Evolutionary conservation across 2,888 invertebrate species (phyloP).

Genomic region (Balanococcus diminutus): DNA sequence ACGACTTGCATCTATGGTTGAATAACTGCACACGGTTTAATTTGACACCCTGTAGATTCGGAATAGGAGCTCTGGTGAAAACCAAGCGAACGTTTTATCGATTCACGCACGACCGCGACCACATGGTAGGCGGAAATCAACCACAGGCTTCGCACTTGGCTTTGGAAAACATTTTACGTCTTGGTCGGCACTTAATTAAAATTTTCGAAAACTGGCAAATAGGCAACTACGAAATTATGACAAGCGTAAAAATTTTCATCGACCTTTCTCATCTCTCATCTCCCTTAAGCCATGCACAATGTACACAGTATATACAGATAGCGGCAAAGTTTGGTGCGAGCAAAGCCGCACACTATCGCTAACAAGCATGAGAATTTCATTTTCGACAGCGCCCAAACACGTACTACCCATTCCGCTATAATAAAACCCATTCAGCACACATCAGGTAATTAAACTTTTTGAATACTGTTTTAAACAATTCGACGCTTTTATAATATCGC

Average conservation of each 20-base stretch:
- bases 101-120: no score
- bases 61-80: no score
- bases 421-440: constrained; percentile 24
- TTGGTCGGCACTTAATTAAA: no score
- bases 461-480: constrained; percentile 42
- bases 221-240: not conserved
- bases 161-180: no score
- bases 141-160: no score
- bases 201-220: no score
- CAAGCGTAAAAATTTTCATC: constrained; percentile 7
- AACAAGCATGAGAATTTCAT: constrained; percentile 27
- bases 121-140: no score
- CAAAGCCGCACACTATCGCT: constrained; percentile 21
- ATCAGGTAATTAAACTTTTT: constrained; percentile 42
- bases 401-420: constrained; percentile 27
- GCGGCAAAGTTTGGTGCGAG: not conserved
- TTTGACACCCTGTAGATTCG: no score
- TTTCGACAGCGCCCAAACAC: constrained; percentile 31
- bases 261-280: constrained; percentile 31
- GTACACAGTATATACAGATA: not conserved
- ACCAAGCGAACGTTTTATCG: no score
- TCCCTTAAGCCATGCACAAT: not conserved
- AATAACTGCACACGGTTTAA: no score
- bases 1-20: no score
- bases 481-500: constrained; percentile 31